Conservation (phyloP, 1,140 invertebrate genomes). For the Rhizoglyphus robini region DNA sequence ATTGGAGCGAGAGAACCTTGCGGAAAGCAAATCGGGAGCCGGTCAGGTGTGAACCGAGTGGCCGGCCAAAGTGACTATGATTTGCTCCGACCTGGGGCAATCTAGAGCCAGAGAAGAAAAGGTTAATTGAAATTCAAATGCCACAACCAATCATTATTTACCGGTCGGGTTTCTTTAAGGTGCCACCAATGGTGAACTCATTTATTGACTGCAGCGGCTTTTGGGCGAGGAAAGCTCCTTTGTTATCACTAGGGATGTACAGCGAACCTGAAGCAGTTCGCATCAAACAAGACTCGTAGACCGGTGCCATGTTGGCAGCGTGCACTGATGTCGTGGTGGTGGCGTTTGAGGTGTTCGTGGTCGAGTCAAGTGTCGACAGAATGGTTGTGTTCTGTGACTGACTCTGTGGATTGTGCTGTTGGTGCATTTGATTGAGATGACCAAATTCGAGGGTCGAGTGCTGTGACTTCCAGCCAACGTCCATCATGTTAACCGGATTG, state of each 20-base stretch:
- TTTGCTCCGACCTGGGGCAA: slow-evolving; percentile 7
- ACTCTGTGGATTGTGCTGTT: neutral
- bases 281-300: slow-evolving; percentile 16
- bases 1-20: slow-evolving; percentile 75
- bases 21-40: slow-evolving; percentile 77
- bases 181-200: slow-evolving; percentile 13
- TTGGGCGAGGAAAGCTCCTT: slow-evolving; percentile 16
- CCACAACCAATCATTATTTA: too few species aligned
- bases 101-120: too few species aligned
- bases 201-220: slow-evolving; percentile 16
- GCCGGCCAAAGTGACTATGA: slow-evolving; percentile 16
- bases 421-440: neutral
- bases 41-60: slow-evolving; percentile 29
- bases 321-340: slow-evolving; percentile 9
- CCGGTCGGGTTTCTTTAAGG: slow-evolving; percentile 12
- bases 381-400: slow-evolving; percentile 13
- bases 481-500: neutral
- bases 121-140: too few species aligned
- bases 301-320: slow-evolving; percentile 9
- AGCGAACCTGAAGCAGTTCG: slow-evolving; percentile 16
- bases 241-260: slow-evolving; percentile 17
- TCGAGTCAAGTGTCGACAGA: slow-evolving; percentile 7
- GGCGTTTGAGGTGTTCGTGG: slow-evolving; percentile 5
- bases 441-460: slow-evolving; percentile 10
- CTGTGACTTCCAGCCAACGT: slow-evolving; percentile 9